phyloP scores from a whole-genome alignment of 64 coral and sea anemone species.

The Dendronephthya gigantea region DNA sequence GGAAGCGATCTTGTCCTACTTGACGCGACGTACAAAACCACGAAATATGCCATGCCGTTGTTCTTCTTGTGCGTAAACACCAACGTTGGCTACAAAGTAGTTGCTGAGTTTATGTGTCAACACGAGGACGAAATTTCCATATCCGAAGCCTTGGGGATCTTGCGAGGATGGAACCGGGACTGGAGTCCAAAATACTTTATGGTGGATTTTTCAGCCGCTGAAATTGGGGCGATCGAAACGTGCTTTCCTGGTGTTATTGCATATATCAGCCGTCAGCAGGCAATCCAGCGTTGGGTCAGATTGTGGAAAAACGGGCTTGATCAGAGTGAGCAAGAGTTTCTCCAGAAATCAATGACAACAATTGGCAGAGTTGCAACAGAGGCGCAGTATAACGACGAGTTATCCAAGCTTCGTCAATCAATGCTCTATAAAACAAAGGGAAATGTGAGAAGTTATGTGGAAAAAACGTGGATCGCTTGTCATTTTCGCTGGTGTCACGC shows the following conservation, averaged over 20 bases:
- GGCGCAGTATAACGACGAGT: constrained; percentile 6
- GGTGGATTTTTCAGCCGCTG: constrained; percentile 31
- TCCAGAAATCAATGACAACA: constrained; percentile 7
- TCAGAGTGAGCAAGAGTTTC: constrained; percentile 6
- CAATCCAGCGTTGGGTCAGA: constrained; percentile 17
- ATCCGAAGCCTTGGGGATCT: not conserved
- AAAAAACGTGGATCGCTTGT: not conserved
- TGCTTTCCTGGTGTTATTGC: constrained; percentile 18
- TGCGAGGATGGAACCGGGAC: constrained; percentile 14
- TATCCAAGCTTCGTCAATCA: constrained; percentile 3
- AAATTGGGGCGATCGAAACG: constrained; percentile 44
- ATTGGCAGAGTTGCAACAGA: not conserved
- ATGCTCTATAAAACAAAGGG: too few species aligned
- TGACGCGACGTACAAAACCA: constrained; percentile 49
- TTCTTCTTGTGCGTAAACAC: constrained; percentile 43
- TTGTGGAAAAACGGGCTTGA: constrained; percentile 23
- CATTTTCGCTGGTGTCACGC: not conserved
- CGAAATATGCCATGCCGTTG: constrained; percentile 46
- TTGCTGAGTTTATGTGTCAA: not conserved
- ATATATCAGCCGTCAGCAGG: constrained; percentile 39
- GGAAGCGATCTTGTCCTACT: not conserved
- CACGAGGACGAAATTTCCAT: not conserved
- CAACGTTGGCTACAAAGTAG: not conserved
- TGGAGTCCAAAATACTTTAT: constrained; percentile 51
- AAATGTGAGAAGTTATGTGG: not conserved